Base-by-base conservation (phyloP, 2,888 invertebrate genomes). In the Autographa pulchrina region DNA sequence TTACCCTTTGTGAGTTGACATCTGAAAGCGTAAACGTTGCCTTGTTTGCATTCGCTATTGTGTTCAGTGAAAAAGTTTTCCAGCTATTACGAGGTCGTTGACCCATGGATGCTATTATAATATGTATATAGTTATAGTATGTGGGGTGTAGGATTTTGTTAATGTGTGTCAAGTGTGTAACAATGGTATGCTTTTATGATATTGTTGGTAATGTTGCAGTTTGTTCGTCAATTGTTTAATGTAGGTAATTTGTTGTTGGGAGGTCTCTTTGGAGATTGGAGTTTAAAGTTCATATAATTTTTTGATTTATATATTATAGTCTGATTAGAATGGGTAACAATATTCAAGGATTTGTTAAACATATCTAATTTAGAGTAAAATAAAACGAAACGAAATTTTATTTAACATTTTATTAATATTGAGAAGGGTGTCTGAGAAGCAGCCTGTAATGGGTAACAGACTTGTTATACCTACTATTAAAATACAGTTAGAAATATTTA, bases 1-100 rank as follows among this genome's bases (percentile, higher is more conserved):
- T 89, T 89, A 89, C 87, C 87, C 87, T 88, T 89, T 88, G 90
- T 89, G 80, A 77, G 83, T 87, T 89, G 89, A 89, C 88, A 87
- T 87, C 84, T 80, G 81, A 82, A 83, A 86, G 86, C 84, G 78
- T 84, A 86, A 89, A 86, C 84, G 81, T 70, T 75, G 79, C 77
- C 85, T 82, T 84, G 83, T 86, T 87, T 85, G 84, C 83, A 85
- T 87, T 82, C 77, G 72, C 83, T 83, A 85, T 86, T 85, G 77
- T 81, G 72, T 68, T 78, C 78, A 69, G 74, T 77, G 72, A 81
- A 82, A 81, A 82, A 80, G 66, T 78, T 78, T 79, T 72, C 68
- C 83, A 65, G 48, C 75, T 76, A 80, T 86, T 84, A 77, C 77
- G 70, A 65, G 71, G 75, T 73, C 72, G 74, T 75, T 82, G 85